These are phyloP conservation scores for Nerophis ophidion DNA, from an alignment of 2,113 vertebrate species.

Conservation along the genomic window DNA sequence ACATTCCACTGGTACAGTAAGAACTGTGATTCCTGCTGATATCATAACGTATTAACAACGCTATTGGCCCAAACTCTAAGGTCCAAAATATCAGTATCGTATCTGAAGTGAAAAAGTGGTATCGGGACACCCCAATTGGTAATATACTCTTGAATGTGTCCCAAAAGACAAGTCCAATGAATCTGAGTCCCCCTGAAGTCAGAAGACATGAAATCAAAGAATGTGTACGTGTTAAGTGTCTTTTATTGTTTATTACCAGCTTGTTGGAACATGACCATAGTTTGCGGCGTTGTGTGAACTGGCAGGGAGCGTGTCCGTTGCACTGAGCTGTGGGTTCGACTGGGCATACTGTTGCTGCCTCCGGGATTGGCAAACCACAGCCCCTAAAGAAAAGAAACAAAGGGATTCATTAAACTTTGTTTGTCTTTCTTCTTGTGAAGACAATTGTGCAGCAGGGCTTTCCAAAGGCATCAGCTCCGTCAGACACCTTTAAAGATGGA, in stretches of 20 bases:
- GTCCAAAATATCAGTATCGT: too few relatives aligned
- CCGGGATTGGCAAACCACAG: constrained; percentile 97
- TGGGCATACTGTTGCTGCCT: constrained; percentile 97
- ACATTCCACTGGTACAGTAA: too few relatives aligned
- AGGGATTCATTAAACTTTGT: background rate
- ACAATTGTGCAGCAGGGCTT: background rate
- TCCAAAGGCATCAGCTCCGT: background rate
- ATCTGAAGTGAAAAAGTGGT: too few relatives aligned
- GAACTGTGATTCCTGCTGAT: too few relatives aligned
- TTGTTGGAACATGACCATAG: constrained; percentile 92
- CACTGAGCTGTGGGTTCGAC: constrained; percentile 93
- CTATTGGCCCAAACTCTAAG: too few relatives aligned
- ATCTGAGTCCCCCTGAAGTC: background rate
- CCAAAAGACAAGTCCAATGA: background rate
- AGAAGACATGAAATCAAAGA: background rate
- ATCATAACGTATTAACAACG: too few relatives aligned
- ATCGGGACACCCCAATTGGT: too few relatives aligned
- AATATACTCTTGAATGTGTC: background rate
- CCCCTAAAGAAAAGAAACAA: constrained; percentile 71
- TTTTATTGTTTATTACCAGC: constrained; percentile 71
- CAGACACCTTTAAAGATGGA: too few relatives aligned
- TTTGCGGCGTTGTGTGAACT: constrained; percentile 91
- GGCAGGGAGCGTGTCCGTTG: constrained; percentile 95
- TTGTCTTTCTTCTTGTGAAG: background rate
- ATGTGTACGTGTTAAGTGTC: constrained; percentile 3